phyloP scores from a whole-genome alignment of 2,888 invertebrate genomes.

The Pemphredon lugubris region DNA sequence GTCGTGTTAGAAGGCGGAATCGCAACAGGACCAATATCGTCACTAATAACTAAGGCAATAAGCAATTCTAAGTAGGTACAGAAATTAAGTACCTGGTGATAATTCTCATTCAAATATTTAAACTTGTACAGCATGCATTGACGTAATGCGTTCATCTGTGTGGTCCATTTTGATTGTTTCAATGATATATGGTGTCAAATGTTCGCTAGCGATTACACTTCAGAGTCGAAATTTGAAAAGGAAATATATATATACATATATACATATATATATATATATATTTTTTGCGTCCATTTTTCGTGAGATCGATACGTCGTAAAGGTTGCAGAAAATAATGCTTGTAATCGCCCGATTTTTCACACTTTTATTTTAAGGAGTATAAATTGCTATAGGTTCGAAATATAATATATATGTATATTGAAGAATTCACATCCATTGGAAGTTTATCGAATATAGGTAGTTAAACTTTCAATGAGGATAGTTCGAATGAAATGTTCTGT shows the following conservation, averaged over 20 bases:
- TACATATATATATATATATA: constrained; percentile 36
- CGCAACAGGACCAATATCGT: constrained; percentile 72
- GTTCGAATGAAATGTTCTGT: constrained; percentile 29
- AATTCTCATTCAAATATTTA: constrained; percentile 61
- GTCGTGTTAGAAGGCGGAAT: constrained; percentile 72
- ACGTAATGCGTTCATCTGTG: constrained; percentile 42
- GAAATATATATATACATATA: constrained; percentile 27
- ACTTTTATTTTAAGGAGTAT: constrained; percentile 40
- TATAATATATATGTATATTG: constrained; percentile 31
- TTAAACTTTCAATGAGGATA: constrained; percentile 17
- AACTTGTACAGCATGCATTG: constrained; percentile 45
- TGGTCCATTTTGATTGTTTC: constrained; percentile 46
- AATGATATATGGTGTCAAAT: constrained; percentile 57
- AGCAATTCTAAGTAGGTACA: constrained; percentile 63
- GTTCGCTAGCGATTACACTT: constrained; percentile 36
- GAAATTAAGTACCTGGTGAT: constrained; percentile 63
- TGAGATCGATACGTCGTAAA: constrained; percentile 21
- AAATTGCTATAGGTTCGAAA: constrained; percentile 31
- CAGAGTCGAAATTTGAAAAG: constrained; percentile 28
- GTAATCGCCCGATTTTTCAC: constrained; percentile 34
- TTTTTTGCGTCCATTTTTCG: constrained; percentile 39
- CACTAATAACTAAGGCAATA: constrained; percentile 68
- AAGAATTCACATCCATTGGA: constrained; percentile 35
- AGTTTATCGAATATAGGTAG: constrained; percentile 20
- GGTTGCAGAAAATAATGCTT: constrained; percentile 42